Evolutionary conservation across 2,888 invertebrate species (phyloP), one percentile per base, ranked within the genome.

Genomic region (Melangyna quadrimaculata): DNA sequence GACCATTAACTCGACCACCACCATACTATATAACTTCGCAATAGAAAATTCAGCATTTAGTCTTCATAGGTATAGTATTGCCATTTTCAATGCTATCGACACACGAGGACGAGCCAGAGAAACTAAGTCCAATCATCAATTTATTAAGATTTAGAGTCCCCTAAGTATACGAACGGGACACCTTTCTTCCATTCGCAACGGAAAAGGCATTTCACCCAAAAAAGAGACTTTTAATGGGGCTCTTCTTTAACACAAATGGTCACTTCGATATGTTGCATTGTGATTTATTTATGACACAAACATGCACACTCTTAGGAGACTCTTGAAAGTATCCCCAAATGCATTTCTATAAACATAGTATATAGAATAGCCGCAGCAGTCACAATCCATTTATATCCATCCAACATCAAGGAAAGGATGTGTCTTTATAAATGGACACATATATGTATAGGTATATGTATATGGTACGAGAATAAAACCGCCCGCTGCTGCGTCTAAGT

Each of bases 271-370:
- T 63, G 81, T 81, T 86, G 86, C 86, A 86, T 73, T 78, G 80
- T 86, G 86, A 86, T 86, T 86, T 86, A 86, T 86, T 86, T 86
- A 86, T 86, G 86, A 86, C 86, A 86, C 63, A 86, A 80, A 69
- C 86, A 81, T 73, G 57, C 86, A 73, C 80, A 86, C 61, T 55
- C 37, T 40, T n/a, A 32, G 22, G 17, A 24, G 63, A 65, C 63
- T 24, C 69, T 48, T 59, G 24, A 37, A 78, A 77, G 72, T 70
- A 65, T 69, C 67, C 55, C 51, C 72, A 65, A 77, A 71, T 75
- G 72, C 77, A 82, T 72, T 53, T 51, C 53, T 24, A n/a, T n/a
- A n/a, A n/a, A n/a, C n/a, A n/a, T n/a, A n/a, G n/a, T n/a, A n/a
- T n/a, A n/a, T 24, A 57, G 51, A 17, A 51, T 59, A 22, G 72